Base-by-base conservation (phyloP, 2,888 invertebrate species). In the Pheosia gnoma region DNA sequence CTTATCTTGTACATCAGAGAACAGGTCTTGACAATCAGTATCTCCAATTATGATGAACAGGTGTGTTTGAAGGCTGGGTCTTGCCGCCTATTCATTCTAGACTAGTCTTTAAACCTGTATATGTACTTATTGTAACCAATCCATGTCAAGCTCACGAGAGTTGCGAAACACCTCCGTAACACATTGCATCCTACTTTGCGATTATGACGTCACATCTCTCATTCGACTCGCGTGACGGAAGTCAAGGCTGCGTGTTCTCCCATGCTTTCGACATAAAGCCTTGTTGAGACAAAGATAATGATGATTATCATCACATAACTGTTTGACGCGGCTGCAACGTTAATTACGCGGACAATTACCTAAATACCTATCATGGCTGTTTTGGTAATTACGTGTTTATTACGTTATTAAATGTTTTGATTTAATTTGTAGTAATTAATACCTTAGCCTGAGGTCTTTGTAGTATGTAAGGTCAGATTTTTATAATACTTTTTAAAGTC, bases 201-300 rank as follows among this genome's bases (percentile, higher is more conserved):
- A 53, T 37, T 53, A 53, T 53, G 37, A 53, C 37, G 37, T 37
- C 65, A 66, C 59, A 65, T 55, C 53, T 25, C 25, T 1, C 25
- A 25, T 25, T 25, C 25, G 25, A 25, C 25, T 74, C 55, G 71
- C 75, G 71, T 79, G 81, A 67, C 60, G 67, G 71, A 65, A 74
- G 66, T 72, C 75, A 79, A 81, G 79, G 77, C 60, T 72, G n/a
- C 10, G 39, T 37, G 57, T 66, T 70, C 63, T 70, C 63, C 56
- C 68, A 68, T 71, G 72, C 75, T 80, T 80, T 80, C 79, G 57
- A 78, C 79, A 80, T 64, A 65, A 63, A 68, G 66, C 81, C 80
- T 81, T 81, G 77, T 72, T 69, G 63, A 74, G 70, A 82, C 81
- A 80, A 82, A 78, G 75, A 71, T 65, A 65, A 70, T 69, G 70